Evolutionary conservation across 2,113 vertebrate species (phyloP).

Genomic region (Athene cunicularia): DNA sequence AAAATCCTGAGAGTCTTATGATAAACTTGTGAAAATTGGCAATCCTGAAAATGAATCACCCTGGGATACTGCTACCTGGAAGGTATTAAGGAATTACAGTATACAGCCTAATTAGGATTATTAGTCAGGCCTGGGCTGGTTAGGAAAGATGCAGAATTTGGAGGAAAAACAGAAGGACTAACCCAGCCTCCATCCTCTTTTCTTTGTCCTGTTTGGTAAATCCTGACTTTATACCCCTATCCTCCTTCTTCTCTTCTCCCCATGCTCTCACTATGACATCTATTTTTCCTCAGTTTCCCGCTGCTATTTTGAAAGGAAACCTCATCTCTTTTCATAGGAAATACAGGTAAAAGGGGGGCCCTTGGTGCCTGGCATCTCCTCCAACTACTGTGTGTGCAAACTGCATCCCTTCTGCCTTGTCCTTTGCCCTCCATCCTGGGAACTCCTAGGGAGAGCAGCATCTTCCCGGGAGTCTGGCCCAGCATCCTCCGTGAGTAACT

Average conservation of each 20-base stretch:
- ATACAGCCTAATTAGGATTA: background rate
- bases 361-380: background rate
- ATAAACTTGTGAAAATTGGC: slow-evolving; percentile 38
- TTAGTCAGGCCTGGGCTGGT: background rate
- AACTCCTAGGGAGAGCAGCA: background rate
- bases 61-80: background rate
- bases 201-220: background rate
- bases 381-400: background rate
- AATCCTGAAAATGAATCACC: background rate
- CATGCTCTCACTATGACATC: too few relatives aligned
- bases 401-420: background rate
- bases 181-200: background rate
- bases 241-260: background rate
- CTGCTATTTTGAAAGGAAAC: background rate
- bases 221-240: background rate
- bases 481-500: background rate
- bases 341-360: background rate
- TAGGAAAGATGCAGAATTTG: background rate
- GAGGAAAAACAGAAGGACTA: background rate
- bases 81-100: background rate
- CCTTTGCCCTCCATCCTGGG: accelerated
- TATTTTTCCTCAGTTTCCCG: background rate
- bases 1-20: background rate
- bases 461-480: background rate
- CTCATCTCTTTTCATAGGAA: background rate